Conservation (phyloP, 2,113 vertebrate genomes). For the Dermatemys mawii region DNA sequence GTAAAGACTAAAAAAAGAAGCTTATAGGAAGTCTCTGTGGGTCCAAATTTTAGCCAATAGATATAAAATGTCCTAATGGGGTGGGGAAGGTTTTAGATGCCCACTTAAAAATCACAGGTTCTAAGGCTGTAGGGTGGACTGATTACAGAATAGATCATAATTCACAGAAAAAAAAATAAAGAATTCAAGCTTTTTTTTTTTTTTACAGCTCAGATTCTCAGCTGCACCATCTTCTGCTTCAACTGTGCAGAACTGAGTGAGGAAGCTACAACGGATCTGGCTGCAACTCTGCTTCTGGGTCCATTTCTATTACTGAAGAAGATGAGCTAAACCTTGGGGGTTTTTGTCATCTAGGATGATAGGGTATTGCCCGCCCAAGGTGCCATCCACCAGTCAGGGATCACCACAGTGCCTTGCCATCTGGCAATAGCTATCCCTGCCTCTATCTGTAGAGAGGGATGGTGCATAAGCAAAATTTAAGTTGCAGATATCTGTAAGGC, state of each 20-base stretch:
- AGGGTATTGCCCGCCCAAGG: accelerated
- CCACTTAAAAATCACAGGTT: not conserved
- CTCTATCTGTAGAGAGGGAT: not conserved
- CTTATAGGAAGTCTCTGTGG: too few relatives aligned
- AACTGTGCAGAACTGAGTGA: not conserved
- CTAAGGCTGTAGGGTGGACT: not conserved
- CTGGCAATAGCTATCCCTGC: not conserved
- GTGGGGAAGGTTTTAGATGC: too few relatives aligned
- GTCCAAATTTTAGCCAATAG: not conserved
- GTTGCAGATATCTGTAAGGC: not conserved
- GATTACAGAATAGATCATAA: not conserved
- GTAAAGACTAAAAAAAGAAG: not conserved
- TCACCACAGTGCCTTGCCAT: accelerated
- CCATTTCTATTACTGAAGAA: not conserved
- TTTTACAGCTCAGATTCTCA: not conserved
- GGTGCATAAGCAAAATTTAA: not conserved
- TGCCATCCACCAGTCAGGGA: not conserved
- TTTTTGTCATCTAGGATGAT: not conserved
- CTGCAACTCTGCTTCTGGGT: not conserved
- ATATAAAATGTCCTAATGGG: not conserved
- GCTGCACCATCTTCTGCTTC: not conserved
- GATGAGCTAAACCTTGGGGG: not conserved
- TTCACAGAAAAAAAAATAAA: not conserved
- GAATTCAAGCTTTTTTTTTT: not conserved
- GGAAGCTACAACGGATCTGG: not conserved